Percentiles rank a stretch among this genome's conserved stretches.
Conservation (phyloP, 2,888 invertebrate genomes). For the Pegoplata infirma region DNA sequence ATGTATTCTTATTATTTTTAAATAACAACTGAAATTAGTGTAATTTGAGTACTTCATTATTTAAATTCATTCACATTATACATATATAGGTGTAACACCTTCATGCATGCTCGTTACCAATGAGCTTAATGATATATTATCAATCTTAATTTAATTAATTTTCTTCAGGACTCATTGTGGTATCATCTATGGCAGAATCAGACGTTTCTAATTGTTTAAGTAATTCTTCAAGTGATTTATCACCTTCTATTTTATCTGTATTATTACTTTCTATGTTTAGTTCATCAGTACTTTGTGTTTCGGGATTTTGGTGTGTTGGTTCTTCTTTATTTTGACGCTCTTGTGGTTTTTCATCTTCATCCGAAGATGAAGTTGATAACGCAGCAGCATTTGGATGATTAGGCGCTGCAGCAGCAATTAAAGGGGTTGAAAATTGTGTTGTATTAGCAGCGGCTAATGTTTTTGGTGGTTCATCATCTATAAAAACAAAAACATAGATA, state of each 20-base stretch:
- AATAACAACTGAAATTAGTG: too few relatives aligned
- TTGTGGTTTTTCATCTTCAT: slow-evolving; percentile 5
- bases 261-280: slow-evolving; percentile 2
- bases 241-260: background rate
- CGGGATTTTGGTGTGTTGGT: background rate
- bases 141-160: background rate
- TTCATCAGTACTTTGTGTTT: background rate
- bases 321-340: background rate
- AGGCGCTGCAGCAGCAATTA: background rate
- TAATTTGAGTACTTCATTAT: slow-evolving; percentile 1
- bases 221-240: slow-evolving; percentile 14
- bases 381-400: background rate
- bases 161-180: slow-evolving; percentile 36
- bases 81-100: background rate
- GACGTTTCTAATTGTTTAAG: slow-evolving; percentile 43
- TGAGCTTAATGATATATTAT: background rate
- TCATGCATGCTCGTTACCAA: slow-evolving; percentile 6
- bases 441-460: background rate
- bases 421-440: slow-evolving; percentile 17
- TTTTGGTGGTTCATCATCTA: slow-evolving; percentile 31
- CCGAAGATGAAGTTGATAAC: background rate
- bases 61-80: slow-evolving; percentile 40
- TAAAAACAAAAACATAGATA: background rate
- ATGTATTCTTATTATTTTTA: too few relatives aligned
- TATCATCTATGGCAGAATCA: slow-evolving; percentile 58